Conservation (phyloP, 2,113 vertebrate species). For the Podarcis muralis region DNA sequence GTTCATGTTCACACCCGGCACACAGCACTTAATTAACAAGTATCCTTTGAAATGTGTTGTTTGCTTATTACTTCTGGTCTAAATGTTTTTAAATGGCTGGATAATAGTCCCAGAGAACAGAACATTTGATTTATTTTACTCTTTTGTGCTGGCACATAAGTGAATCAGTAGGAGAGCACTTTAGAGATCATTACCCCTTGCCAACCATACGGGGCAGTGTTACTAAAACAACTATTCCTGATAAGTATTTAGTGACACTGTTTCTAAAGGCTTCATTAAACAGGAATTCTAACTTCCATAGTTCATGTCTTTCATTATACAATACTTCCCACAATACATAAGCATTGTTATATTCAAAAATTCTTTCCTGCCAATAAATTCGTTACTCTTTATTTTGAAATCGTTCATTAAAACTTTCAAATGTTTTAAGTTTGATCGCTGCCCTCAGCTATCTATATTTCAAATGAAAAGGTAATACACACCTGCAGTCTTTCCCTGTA, state of each 20-base stretch:
- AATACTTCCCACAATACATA: not conserved
- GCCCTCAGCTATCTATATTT: not conserved
- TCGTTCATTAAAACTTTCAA: not conserved
- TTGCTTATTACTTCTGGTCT: slow-evolving; percentile 33
- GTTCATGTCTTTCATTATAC: not conserved
- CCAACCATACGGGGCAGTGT: not conserved
- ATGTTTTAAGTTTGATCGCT: not conserved
- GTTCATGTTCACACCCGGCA: not conserved
- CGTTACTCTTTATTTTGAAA: not conserved
- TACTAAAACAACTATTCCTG: not conserved
- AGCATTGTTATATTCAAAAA: not conserved
- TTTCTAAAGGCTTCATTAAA: not conserved
- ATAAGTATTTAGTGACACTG: not conserved
- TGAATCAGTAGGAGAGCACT: not conserved
- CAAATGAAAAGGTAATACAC: not conserved
- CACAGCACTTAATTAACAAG: not conserved
- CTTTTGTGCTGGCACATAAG: not conserved
- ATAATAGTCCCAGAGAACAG: slow-evolving; percentile 24
- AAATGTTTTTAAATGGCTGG: slow-evolving; percentile 23
- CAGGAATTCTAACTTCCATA: not conserved
- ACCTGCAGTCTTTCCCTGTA: not conserved
- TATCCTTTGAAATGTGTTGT: slow-evolving; percentile 14
- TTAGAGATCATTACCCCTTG: not conserved
- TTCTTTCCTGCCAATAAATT: not conserved
- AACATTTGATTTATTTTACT: slow-evolving; percentile 34